phyloP scores from a whole-genome alignment of 2,888 invertebrate species.

The Parasteatoda lunata region DNA sequence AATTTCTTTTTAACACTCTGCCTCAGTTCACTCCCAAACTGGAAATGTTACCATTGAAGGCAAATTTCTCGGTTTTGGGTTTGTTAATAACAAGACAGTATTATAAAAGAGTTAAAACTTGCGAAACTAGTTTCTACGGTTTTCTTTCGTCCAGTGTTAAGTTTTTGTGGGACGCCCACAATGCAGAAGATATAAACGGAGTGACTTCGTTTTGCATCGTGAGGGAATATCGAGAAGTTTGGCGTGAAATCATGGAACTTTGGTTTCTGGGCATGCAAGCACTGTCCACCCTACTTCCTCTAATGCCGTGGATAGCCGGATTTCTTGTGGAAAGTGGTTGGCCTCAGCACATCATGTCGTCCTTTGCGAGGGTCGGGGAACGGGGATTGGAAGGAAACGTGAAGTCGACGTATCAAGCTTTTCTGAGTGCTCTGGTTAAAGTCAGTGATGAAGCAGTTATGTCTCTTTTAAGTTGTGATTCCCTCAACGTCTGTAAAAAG shows the following conservation, averaged over 20 bases:
- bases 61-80: slow-evolving; percentile 88
- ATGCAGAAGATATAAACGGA: slow-evolving; percentile 89
- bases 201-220: slow-evolving; percentile 87
- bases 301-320: slow-evolving; percentile 72
- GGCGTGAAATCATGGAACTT: slow-evolving; percentile 91
- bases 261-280: slow-evolving; percentile 97
- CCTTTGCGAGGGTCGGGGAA: slow-evolving; percentile 86
- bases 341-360: slow-evolving; percentile 89
- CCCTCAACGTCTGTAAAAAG: slow-evolving; percentile 60
- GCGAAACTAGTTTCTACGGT: slow-evolving; percentile 81
- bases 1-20: slow-evolving; percentile 88
- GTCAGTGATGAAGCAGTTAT: slow-evolving; percentile 46
- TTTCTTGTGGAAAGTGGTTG: slow-evolving; percentile 95
- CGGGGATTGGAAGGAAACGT: slow-evolving; percentile 88
- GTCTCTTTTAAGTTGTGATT: slow-evolving; percentile 65
- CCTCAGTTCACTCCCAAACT: slow-evolving; percentile 80
- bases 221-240: slow-evolving; percentile 88
- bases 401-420: slow-evolving; percentile 92
- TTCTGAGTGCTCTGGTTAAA: slow-evolving; percentile 83
- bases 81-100: slow-evolving; percentile 88
- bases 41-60: slow-evolving; percentile 84
- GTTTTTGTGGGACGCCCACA: slow-evolving; percentile 94
- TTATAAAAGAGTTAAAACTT: slow-evolving; percentile 80
- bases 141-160: slow-evolving; percentile 91
- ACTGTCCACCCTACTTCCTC: slow-evolving; percentile 85